Percentiles rank a stretch among this genome's conserved stretches.
Evolutionary conservation across 2,888 invertebrate species (phyloP).

Genomic region (Cryptophagus acutangulus): DNA sequence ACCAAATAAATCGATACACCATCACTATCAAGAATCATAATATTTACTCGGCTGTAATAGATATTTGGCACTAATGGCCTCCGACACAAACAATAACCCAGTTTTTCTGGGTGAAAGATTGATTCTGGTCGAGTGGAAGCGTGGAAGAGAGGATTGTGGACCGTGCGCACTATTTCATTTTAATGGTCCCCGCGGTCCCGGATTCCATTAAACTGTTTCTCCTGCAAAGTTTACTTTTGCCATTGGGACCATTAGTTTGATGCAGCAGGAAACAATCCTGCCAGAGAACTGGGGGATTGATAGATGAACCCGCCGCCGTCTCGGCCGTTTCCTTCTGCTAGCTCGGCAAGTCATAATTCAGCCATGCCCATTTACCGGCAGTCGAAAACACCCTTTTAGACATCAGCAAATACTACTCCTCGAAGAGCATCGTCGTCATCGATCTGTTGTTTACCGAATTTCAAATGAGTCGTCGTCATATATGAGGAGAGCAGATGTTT

Average conservation of each 20-base stretch:
- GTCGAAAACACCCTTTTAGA: conserved; percentile 1
- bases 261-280: conserved; percentile 52
- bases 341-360: conserved; percentile 43
- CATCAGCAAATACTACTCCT: background rate
- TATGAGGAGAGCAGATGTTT: conserved; percentile 26
- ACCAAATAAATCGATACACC: background rate
- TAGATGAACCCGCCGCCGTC: conserved; percentile 38
- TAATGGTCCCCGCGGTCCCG: conserved; percentile 54
- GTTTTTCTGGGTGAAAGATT: conserved; percentile 41
- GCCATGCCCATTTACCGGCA: conserved; percentile 12
- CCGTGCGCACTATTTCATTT: conserved; percentile 52
- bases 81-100: conserved; percentile 43
- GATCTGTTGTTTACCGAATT: background rate
- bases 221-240: conserved; percentile 50
- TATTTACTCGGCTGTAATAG: too few species aligned
- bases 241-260: conserved; percentile 51
- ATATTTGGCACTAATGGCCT: conserved; percentile 39
- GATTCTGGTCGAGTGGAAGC: conserved; percentile 31
- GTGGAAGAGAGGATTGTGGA: conserved; percentile 26
- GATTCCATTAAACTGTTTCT: conserved; percentile 57
- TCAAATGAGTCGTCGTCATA: background rate
- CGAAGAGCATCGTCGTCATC: background rate
- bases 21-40: too few species aligned
- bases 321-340: conserved; percentile 43
- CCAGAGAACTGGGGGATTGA: conserved; percentile 45